Base-by-base conservation (phyloP, 2,797 vertebrate species). In the Myotis findleyi region DNA sequence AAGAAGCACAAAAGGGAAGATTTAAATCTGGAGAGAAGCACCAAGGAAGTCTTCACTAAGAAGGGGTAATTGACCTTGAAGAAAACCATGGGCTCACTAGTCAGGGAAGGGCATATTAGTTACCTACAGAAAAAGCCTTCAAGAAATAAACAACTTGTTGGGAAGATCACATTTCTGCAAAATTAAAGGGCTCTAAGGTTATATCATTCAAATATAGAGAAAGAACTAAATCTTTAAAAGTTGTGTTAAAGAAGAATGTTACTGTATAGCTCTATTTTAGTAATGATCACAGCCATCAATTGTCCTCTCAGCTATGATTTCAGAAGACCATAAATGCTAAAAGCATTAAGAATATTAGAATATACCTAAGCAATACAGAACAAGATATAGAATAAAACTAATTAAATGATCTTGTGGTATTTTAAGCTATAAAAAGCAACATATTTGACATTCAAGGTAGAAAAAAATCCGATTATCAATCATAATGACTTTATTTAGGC, bases 341-440 rank as follows among this genome's bases (percentile, higher is more conserved):
- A 90, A 82, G 8, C 68, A 95, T 5, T 75, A 77, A 94, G 64
- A 89, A 80, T 81, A 69, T 84, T 33, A 80, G 27, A 91, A 57
- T 80, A 44, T 85, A 62, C 27, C 72, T 87, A 76, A 87, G 51
- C 75, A 89, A 92, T 73, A 94, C 12, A 75, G 14, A 87, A 85
- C 7, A 90, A 66, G 62, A 38, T 23, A 51, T 36, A 86, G 79
- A 76, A 51, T 25, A 77, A 79, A 79, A 59, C 17, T 80, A 79
- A 33, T 64, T 88, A 87, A 92, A 69, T 72, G 84, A 89, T 66
- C 12, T 75, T 23, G 27, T 71, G 11, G 10, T 30, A 81, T 59
- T 86, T 94, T 85, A 80, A 84, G 95, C n/a, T 83, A 62, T 49
- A 77, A 85, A 77, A 92, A 91, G 66, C 90, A 81, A 59, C 18